Conservation (phyloP, 2,888 invertebrate genomes). For the Drosophila bunnanda region DNA sequence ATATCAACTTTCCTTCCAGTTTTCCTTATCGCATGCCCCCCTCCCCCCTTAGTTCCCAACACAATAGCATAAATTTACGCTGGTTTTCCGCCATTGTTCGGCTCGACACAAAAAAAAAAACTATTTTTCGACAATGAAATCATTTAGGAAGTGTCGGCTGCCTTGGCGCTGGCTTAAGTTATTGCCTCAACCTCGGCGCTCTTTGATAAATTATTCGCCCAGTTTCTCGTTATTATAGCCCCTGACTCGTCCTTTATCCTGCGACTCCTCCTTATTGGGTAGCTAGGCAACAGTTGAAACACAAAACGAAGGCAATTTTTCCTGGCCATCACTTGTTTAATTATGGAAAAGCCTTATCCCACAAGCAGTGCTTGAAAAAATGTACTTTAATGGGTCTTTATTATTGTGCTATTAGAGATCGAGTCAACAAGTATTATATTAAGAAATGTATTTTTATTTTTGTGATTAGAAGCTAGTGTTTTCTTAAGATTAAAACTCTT, state of each 20-base stretch:
- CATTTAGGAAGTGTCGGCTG: constrained; percentile 68
- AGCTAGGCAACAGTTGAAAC: constrained; percentile 46
- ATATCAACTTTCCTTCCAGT: background rate
- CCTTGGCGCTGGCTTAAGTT: constrained; percentile 43
- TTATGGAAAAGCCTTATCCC: constrained; percentile 18
- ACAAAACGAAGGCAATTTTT: constrained; percentile 23
- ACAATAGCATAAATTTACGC: constrained; percentile 47
- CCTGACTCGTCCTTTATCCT: background rate
- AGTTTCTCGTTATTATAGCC: constrained; percentile 31
- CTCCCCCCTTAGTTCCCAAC: constrained; percentile 1
- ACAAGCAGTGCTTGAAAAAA: constrained; percentile 13
- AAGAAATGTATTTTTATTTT: background rate
- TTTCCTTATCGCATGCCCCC: constrained; percentile 4
- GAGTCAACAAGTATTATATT: background rate
- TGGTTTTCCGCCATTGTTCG: constrained; percentile 51
- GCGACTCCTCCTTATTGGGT: constrained; percentile 13
- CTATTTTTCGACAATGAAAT: constrained; percentile 71
- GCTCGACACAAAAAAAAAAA: constrained; percentile 40
- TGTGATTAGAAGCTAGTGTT: background rate
- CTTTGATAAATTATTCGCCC: constrained; percentile 69
- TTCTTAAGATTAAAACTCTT: too few relatives aligned
- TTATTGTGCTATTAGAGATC: constrained; percentile 34
- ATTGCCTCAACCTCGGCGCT: constrained; percentile 52
- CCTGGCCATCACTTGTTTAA: constrained; percentile 50
- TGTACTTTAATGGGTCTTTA: constrained; percentile 56